These are phyloP conservation scores for Morpho helenor DNA, from an alignment of 2,888 invertebrate genomes.

Conservation along the genomic window DNA sequence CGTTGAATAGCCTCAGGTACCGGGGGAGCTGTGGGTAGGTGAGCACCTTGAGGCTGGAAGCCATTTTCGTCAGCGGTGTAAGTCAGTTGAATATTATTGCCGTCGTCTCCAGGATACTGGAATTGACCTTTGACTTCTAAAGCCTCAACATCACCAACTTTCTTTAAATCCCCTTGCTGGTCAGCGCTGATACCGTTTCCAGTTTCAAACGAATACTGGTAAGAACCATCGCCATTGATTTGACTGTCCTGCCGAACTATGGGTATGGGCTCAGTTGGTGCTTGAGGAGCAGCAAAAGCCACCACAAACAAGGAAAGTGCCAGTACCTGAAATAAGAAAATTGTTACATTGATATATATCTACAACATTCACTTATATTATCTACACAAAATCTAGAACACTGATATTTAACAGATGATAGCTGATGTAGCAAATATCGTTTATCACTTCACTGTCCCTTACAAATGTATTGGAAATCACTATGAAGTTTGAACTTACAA, in stretches of 20 bases:
- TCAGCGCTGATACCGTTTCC: slow-evolving; percentile 82
- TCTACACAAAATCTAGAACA: background rate
- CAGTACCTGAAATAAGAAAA: slow-evolving; percentile 51
- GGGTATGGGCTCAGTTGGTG: slow-evolving; percentile 59
- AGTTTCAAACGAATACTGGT: slow-evolving; percentile 81
- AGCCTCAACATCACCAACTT: slow-evolving; percentile 75
- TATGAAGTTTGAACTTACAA: slow-evolving; percentile 55
- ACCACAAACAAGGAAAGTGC: slow-evolving; percentile 54
- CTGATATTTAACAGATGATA: background rate
- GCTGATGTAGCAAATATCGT: slow-evolving; percentile 2
- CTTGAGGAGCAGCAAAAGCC: slow-evolving; percentile 60
- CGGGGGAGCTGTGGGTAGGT: slow-evolving; percentile 84
- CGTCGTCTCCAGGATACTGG: slow-evolving; percentile 83
- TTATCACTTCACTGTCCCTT: slow-evolving; percentile 24
- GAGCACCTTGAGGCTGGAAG: slow-evolving; percentile 81
- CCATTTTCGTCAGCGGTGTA: slow-evolving; percentile 87
- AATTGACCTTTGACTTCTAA: slow-evolving; percentile 82
- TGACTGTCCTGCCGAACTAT: slow-evolving; percentile 80
- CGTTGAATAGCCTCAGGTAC: slow-evolving; percentile 84
- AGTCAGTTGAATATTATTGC: slow-evolving; percentile 80
- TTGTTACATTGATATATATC: background rate
- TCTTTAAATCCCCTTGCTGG: slow-evolving; percentile 80
- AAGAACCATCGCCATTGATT: slow-evolving; percentile 81
- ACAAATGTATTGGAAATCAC: slow-evolving; percentile 14
- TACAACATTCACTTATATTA: background rate